phyloP scores from a whole-genome alignment of 1,140 invertebrate genomes.

The Trachymyrmex cornetzi region DNA sequence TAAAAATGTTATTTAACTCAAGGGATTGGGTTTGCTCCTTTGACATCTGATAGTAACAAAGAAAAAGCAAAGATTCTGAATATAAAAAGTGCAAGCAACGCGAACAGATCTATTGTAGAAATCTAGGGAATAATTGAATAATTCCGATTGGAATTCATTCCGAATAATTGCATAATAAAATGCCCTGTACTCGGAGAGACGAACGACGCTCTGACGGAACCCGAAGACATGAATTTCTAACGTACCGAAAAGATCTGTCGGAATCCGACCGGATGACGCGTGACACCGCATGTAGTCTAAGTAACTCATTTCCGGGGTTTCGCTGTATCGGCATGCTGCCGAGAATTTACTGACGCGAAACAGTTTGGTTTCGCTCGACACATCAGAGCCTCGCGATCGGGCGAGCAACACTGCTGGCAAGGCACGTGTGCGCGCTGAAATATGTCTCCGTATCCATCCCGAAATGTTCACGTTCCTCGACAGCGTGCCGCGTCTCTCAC shows the following conservation, averaged over 20 bases:
- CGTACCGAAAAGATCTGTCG: background rate
- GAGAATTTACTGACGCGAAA: constrained; percentile 62
- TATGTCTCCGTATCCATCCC: constrained; percentile 58
- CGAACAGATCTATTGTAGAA: no score
- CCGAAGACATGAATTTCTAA: background rate
- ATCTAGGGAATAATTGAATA: no score
- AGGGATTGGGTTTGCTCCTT: no score
- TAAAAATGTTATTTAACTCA: no score
- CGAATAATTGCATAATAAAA: no score
- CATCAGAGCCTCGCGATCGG: constrained; percentile 2
- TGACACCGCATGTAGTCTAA: constrained; percentile 38
- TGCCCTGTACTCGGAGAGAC: no score
- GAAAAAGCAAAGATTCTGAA: no score
- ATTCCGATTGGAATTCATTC: no score
- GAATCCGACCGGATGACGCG: constrained; percentile 42
- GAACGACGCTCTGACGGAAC: background rate
- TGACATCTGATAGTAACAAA: no score
- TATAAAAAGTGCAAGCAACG: no score
- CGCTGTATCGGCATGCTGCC: constrained; percentile 55
- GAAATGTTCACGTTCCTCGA: constrained; percentile 50
- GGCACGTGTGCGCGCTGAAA: constrained; percentile 16
- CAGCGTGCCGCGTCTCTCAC: constrained; percentile 7
- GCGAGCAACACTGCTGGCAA: background rate
- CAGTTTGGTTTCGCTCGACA: constrained; percentile 64
- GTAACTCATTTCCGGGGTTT: constrained; percentile 57